Percentiles rank a stretch among this genome's conserved stretches.
Conservation (phyloP, 2,888 invertebrate genomes). For the Hanleya hanleyi region DNA sequence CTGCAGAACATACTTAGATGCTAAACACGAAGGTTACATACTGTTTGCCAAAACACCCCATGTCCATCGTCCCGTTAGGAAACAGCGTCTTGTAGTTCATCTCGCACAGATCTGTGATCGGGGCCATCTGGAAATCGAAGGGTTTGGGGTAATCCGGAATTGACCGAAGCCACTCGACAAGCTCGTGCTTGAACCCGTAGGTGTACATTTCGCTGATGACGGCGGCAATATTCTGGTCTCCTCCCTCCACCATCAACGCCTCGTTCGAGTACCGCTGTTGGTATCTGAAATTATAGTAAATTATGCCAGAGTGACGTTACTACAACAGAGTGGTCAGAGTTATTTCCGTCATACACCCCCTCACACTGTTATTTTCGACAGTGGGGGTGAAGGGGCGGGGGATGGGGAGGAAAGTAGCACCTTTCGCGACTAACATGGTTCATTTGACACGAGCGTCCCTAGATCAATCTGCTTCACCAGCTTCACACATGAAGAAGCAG, state of each 20-base stretch:
- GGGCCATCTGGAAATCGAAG: constrained; percentile 28
- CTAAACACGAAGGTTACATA: no score
- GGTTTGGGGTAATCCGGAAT: constrained; percentile 27
- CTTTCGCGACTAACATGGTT: no score
- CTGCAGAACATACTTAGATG: no score
- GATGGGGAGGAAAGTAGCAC: no score
- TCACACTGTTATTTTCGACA: no score
- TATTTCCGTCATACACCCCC: no score
- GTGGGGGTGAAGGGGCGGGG: no score
- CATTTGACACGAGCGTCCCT: no score
- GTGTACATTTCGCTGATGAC: constrained; percentile 22
- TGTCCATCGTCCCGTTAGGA: constrained; percentile 7
- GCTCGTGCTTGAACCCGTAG: constrained; percentile 16
- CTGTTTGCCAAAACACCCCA: constrained; percentile 12
- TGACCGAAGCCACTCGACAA: constrained; percentile 23
- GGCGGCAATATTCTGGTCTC: constrained; percentile 23
- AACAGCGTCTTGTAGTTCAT: constrained; percentile 26
- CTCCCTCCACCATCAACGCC: constrained; percentile 24
- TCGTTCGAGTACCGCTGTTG: constrained; percentile 19
- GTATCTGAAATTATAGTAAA: neutral
- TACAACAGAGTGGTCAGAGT: no score
- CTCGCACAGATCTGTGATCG: constrained; percentile 23
- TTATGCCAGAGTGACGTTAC: no score
- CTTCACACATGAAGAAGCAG: no score
- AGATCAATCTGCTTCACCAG: no score